Conservation (phyloP, 1,140 invertebrate species). For the Stegodyphus dumicola region DNA sequence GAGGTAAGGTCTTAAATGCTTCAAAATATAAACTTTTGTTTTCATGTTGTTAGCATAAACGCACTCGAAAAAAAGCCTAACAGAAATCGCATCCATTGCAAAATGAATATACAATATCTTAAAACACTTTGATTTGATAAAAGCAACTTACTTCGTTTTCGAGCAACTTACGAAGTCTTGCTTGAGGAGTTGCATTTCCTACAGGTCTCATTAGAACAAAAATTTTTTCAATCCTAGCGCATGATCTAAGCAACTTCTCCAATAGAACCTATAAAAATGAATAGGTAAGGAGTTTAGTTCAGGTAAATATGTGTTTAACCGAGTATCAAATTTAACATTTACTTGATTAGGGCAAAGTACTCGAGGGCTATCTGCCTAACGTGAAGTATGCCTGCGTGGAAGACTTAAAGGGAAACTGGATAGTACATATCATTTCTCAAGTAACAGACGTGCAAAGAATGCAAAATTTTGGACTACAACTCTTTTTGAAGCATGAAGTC, state of each 20-base stretch:
- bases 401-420: no score
- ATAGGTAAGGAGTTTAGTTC: neutral
- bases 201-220: constrained; percentile 82
- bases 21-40: neutral
- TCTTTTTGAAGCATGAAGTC: no score
- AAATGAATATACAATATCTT: neutral
- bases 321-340: no score
- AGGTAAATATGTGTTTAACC: no score
- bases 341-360: no score
- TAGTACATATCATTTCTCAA: no score
- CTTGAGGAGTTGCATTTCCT: constrained; percentile 76
- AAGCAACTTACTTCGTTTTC: neutral
- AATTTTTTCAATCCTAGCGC: constrained; percentile 76
- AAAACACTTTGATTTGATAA: neutral
- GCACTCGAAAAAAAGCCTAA: neutral
- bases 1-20: neutral
- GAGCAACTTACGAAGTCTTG: neutral
- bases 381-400: no score
- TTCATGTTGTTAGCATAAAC: neutral
- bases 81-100: neutral
- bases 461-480: no score
- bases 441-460: no score
- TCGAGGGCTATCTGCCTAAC: no score
- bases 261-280: constrained; percentile 71
- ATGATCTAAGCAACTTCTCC: constrained; percentile 84